Conservation (phyloP, 2,797 vertebrate genomes). For the Amazona finschi region DNA sequence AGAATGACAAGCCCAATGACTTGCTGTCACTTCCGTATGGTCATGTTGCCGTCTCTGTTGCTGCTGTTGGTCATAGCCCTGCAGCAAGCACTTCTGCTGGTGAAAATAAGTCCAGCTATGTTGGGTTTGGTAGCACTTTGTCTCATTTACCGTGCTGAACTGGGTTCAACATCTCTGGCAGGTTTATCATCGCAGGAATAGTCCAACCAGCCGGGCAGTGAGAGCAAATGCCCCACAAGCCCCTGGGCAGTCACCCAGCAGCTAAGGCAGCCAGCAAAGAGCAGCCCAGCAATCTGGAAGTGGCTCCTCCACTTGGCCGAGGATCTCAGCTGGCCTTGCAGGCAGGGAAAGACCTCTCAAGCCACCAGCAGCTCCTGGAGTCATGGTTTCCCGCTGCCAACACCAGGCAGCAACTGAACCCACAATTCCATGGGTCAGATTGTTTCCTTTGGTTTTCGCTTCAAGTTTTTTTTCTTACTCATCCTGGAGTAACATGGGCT, state of each 20-base stretch:
- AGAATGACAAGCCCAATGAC: not conserved
- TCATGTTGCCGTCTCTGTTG: not conserved
- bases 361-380: not conserved
- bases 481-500: accelerated
- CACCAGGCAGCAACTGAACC: not conserved
- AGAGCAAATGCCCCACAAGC: not conserved
- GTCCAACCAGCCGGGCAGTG: not conserved
- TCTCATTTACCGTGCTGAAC: not conserved
- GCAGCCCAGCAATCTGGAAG: not conserved
- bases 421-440: not conserved
- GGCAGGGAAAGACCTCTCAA: not conserved
- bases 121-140: not conserved
- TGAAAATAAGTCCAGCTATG: not conserved
- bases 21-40: not conserved
- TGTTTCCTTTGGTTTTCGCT: not conserved
- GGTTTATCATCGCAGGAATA: not conserved
- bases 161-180: not conserved
- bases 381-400: not conserved
- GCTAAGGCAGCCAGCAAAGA: not conserved
- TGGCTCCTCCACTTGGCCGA: not conserved
- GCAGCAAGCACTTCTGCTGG: not conserved
- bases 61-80: not conserved
- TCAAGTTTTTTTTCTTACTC: not conserved
- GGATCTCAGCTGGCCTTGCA: not conserved
- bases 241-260: not conserved